Evolutionary conservation across 2,113 vertebrate species (phyloP).

Genomic region (Gorsachius goisagi): DNA sequence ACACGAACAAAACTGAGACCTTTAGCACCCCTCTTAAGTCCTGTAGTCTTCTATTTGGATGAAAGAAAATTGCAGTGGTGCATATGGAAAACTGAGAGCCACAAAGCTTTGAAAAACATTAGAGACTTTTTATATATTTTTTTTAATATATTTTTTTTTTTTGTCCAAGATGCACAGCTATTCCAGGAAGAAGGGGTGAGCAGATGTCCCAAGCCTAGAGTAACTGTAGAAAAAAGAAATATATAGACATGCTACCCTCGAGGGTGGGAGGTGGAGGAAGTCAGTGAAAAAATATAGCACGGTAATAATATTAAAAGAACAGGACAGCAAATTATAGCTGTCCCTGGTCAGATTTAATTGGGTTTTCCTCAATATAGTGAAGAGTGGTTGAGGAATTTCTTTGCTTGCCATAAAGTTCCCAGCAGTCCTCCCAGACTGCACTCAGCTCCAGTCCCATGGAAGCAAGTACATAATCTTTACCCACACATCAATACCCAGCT

Average conservation of each 20-base stretch:
- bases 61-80: neutral
- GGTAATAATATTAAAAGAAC: constrained; percentile 46
- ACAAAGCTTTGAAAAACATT: neutral
- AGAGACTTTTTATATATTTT: neutral
- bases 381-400: constrained; percentile 56
- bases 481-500: constrained; percentile 40
- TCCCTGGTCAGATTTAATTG: constrained; percentile 66
- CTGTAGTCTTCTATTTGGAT: neutral
- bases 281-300: constrained; percentile 29
- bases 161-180: neutral
- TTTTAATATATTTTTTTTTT: neutral
- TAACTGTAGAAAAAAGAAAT: constrained; percentile 39
- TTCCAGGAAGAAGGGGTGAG: neutral
- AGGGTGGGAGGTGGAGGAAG: constrained; percentile 11
- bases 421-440: constrained; percentile 33
- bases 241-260: neutral
- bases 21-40: neutral
- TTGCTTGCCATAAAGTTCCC: constrained; percentile 58
- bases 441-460: constrained; percentile 57
- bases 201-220: neutral
- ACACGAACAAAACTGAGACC: neutral
- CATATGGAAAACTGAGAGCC: neutral
- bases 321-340: constrained; percentile 46
- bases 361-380: constrained; percentile 18
- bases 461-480: constrained; percentile 59